Evolutionary conservation across 2,113 vertebrate genomes (phyloP), one percentile per base, ranked within the genome.

Genomic region (Carollia perspicillata): DNA sequence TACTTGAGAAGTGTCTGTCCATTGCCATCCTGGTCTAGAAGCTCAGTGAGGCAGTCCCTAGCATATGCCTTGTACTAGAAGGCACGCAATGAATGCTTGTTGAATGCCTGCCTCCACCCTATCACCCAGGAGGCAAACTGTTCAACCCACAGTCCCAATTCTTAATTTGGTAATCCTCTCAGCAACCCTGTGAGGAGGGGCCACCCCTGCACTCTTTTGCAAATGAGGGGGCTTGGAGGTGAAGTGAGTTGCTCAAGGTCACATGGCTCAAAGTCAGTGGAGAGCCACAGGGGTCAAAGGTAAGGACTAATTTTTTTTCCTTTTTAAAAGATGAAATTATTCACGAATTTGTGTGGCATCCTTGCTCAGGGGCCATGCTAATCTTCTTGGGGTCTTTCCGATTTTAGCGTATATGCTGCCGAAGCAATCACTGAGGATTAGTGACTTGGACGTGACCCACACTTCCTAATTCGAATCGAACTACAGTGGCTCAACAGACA

Each of bases 91-190:
- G 83, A 71, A 58, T 51, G 17, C 8, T 26, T 63, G 35, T 44
- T 6, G 20, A 18, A 28, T 74, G 80, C 37, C 26, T 51, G 6
- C 60, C 72, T 81, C n/a, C 14, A 23, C 23, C 42, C 26, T 23
- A 1, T 69, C 51, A 74, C 8, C 28, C 68, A 47, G 33, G 77
- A 78, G 13, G 71, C n/a, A n/a, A 75, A 22, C 11, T 71, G 9
- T n/a, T 40, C 0, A 8, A 17, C 28, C 23, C n/a, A 28, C 26
- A 0, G 5, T 74, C 35, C 33, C 12, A 30, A 9, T 2, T 66
- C 40, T 85, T 60, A 42, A 69, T 26, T 72, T 10, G 2, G 6
- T 60, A 18, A 66, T 23, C 69, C 47, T 35, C 20, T 66, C n/a
- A n/a, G 69, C 63, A 26, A 42, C 16, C 42, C n/a, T n/a, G 26